Evolutionary conservation across 2,797 vertebrate species (phyloP).

Genomic region (Coregonus ussuriensis): DNA sequence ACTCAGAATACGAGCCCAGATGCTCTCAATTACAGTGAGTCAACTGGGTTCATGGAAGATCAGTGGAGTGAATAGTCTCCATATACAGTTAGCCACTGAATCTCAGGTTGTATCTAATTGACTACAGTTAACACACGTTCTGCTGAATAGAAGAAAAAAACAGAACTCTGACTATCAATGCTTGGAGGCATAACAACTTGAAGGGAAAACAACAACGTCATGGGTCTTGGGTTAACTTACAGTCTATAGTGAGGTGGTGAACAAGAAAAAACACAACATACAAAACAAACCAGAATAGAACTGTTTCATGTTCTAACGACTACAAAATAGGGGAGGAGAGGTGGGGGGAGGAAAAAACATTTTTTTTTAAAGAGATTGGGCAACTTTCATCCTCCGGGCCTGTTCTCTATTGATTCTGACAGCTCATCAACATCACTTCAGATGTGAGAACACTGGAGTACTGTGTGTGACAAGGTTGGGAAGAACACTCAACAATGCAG

Average conservation of each 20-base stretch:
- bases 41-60: constrained; percentile 44
- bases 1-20: constrained; percentile 24
- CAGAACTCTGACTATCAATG: neutral
- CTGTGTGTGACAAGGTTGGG: constrained; percentile 59
- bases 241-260: constrained; percentile 24
- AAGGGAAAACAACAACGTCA: constrained; percentile 17
- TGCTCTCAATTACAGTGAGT: constrained; percentile 4
- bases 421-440: constrained; percentile 69
- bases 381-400: constrained; percentile 58
- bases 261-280: constrained; percentile 20
- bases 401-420: constrained; percentile 63
- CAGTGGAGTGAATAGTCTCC: constrained; percentile 47
- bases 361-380: constrained; percentile 6
- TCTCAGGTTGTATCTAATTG: constrained; percentile 56
- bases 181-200: no score
- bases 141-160: constrained; percentile 43
- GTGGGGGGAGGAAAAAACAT: neutral
- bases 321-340: constrained; percentile 40
- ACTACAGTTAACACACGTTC: constrained; percentile 28
- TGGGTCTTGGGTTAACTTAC: constrained; percentile 13
- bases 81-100: constrained; percentile 28
- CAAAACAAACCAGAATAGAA: constrained; percentile 31
- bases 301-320: constrained; percentile 34
- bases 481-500: constrained; percentile 26
- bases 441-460: constrained; percentile 50